These are phyloP conservation scores for Dendrocincla fuliginosa DNA, from an alignment of 2,797 vertebrate species.

Conservation along the genomic window DNA sequence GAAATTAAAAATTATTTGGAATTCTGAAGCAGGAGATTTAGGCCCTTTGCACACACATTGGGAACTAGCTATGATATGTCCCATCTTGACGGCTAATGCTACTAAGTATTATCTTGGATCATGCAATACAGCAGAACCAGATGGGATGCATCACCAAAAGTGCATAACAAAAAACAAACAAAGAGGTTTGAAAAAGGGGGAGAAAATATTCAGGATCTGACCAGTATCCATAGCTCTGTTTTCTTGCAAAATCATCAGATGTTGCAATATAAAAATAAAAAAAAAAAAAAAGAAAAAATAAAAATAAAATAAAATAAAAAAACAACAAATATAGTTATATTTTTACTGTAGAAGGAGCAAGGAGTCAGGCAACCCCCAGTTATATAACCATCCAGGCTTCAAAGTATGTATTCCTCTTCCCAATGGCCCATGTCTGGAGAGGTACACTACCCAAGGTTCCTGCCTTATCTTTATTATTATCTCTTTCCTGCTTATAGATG, in stretches of 20 bases:
- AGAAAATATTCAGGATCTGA: neutral
- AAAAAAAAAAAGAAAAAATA: neutral
- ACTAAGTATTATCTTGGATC: neutral
- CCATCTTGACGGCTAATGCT: neutral
- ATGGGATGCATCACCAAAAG: conserved; percentile 35
- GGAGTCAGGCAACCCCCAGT: neutral
- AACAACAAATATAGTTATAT: neutral
- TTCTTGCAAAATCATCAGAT: conserved; percentile 16
- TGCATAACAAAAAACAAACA: conserved; percentile 3
- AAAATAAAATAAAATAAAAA: neutral
- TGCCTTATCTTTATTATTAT: neutral
- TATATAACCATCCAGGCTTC: neutral
- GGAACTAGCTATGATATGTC: neutral
- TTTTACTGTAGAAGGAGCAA: neutral
- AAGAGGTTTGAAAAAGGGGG: neutral
- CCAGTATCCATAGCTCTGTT: neutral
- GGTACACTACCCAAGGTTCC: neutral
- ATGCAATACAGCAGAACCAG: conserved; percentile 5
- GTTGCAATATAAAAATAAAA: neutral
- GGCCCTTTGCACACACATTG: neutral
- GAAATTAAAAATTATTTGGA: neutral
- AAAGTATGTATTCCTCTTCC: neutral
- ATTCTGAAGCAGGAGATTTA: neutral
- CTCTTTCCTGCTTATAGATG: neutral
- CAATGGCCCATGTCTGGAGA: neutral